Evolutionary conservation across 2,888 invertebrate species (phyloP), one percentile per base, ranked within the genome.

Genomic region (Campoplex nolae): DNA sequence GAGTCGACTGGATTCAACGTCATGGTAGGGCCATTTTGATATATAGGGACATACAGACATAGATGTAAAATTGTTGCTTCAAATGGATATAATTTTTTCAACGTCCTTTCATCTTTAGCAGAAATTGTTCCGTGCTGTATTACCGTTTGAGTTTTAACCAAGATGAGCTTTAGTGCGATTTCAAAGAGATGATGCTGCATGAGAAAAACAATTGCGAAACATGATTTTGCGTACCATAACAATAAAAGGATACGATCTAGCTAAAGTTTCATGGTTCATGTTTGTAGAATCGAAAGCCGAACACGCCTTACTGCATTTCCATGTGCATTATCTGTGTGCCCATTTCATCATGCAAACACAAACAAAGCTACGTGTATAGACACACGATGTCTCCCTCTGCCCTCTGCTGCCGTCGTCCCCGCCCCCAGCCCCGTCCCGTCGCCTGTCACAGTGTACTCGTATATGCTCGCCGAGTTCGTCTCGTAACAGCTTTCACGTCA

Each of bases 401-500:
- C 48, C 38, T 18, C 38, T n/a, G 1, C 51, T n/a, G 1, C 51
- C n/a, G 56, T 23, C n/a, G 70, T 42, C 35, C 67, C 16, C 51
- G 23, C 13, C 48, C 42, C 38, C 38, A 6, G 1, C 38, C 38
- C 38, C 38, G 38, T 6, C 38, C 23, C 51, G 23, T n/a, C 48
- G 35, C 48, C 54, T 38, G 67, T 75, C 75, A 75, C 75, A 75
- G n/a, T 58, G 86, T 56, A 78, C 23, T 42, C 32, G 75, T 67
- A 75, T 45, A 75, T 45, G 75, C n/a, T 74, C 45, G 82, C 56
- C 75, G 75, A 82, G 86, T 78, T 81, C 80, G 77, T 87, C 87
- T 87, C 87, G 87, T 87, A 87, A 84, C 86, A 87, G 84, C 87
- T 87, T 87, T 87, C 87, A 84, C 87, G 84, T 87, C 87, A 73